Evolutionary conservation across 2,888 invertebrate genomes (phyloP).

Genomic region (Dysmachus trigonus): DNA sequence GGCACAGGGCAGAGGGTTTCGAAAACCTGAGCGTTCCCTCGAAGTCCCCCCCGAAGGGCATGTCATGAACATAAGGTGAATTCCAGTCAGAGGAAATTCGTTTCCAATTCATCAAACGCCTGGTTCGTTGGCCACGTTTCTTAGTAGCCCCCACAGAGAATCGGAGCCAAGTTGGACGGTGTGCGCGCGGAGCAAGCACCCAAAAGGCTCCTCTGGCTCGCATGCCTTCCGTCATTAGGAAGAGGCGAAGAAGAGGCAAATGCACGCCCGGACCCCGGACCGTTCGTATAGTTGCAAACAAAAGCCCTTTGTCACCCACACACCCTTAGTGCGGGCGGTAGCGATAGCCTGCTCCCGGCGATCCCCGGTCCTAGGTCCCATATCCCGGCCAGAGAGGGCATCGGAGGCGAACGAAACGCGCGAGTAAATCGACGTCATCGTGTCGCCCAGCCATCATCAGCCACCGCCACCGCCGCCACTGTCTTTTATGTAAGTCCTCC

Average conservation of each 20-base stretch:
- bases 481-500: constrained; percentile 38
- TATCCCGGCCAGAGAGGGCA: not conserved
- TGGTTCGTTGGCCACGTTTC: constrained; percentile 39
- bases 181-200: not conserved
- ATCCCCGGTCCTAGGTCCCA: not conserved
- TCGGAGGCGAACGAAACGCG: not conserved
- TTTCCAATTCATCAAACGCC: constrained; percentile 43
- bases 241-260: not conserved
- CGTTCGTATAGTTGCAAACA: not conserved
- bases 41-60: not conserved
- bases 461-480: not conserved
- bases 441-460: constrained; percentile 20
- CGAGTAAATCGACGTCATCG: not conserved
- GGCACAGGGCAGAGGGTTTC: not conserved
- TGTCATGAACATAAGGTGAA: not conserved
- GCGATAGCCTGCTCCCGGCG: not conserved
- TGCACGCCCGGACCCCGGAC: not conserved
- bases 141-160: not conserved
- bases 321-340: not conserved
- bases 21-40: not conserved
- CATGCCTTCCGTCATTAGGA: constrained; percentile 16
- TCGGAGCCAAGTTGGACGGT: not conserved
- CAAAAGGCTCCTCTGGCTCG: not conserved
- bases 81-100: constrained; percentile 40
- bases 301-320: constrained; percentile 39